Percentiles rank a stretch among this genome's conserved stretches.
Evolutionary conservation across 2,113 vertebrate species (phyloP).

Genomic region (Mixornis gularis): DNA sequence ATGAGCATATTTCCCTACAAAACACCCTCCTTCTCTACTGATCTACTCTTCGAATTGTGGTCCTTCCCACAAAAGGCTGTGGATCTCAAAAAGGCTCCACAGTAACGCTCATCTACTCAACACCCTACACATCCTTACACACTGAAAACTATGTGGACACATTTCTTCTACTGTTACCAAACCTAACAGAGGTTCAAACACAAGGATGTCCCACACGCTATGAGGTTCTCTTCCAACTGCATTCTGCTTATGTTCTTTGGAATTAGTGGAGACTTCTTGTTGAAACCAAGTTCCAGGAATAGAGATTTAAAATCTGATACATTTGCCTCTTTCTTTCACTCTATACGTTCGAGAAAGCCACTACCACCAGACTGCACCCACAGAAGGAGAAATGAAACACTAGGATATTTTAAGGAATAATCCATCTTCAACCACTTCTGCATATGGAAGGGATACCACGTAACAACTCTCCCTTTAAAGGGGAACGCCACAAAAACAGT

Average conservation of each 20-base stretch:
- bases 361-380: background rate
- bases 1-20: background rate
- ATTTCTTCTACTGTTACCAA: background rate
- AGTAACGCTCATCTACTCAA: background rate
- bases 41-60: background rate
- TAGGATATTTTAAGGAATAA: background rate
- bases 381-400: background rate
- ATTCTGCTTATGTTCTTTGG: background rate
- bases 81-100: background rate
- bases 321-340: background rate
- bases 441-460: background rate
- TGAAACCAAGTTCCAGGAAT: background rate
- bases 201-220: background rate
- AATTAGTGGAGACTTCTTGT: background rate
- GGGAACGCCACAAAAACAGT: background rate
- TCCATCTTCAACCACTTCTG: background rate
- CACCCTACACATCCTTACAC: background rate
- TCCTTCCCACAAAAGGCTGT: background rate
- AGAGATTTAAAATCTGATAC: background rate
- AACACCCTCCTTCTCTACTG: background rate
- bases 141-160: fast-evolving
- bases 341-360: background rate
- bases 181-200: background rate
- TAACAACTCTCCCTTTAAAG: background rate
- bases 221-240: background rate